phyloP scores from a whole-genome alignment of 1,140 invertebrate genomes.

The Mylabris phalerata region DNA sequence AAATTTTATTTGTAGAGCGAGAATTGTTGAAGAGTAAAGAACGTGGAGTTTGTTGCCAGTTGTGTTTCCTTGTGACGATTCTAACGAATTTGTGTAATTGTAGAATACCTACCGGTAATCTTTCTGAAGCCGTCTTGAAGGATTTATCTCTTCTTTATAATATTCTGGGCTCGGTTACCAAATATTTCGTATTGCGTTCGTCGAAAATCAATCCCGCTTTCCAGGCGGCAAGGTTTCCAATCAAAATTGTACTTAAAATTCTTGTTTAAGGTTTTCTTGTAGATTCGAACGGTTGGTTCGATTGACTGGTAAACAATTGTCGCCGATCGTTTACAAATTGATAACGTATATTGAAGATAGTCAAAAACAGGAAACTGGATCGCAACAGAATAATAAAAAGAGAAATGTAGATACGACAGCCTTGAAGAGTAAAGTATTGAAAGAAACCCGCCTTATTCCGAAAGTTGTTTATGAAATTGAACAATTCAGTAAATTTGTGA shows the following conservation, averaged over 20 bases:
- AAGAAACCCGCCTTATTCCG: conserved; percentile 52
- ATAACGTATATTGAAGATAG: conserved; percentile 49
- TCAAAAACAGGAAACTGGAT: conserved; percentile 34
- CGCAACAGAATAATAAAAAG: conserved; percentile 27
- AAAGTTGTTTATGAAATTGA: conserved; percentile 53
- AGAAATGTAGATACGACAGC: conserved; percentile 40
- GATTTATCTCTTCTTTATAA: conserved; percentile 45
- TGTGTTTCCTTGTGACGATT: conserved; percentile 42
- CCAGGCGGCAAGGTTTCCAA: conserved; percentile 42
- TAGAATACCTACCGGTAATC: conserved; percentile 36
- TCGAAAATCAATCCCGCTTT: conserved; percentile 43
- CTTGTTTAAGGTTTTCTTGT: background rate
- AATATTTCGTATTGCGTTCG: conserved; percentile 46
- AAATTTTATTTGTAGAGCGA: conserved; percentile 30
- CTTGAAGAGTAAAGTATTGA: conserved; percentile 51
- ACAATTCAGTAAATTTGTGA: conserved; percentile 52
- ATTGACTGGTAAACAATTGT: conserved; percentile 49
- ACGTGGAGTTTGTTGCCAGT: conserved; percentile 43
- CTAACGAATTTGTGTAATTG: conserved; percentile 40
- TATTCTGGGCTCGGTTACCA: conserved; percentile 43
- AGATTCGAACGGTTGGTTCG: conserved; percentile 53
- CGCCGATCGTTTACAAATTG: conserved; percentile 48
- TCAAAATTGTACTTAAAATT: background rate
- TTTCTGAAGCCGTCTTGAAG: conserved; percentile 44
- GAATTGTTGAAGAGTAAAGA: conserved; percentile 44